A percentile compares a stretch with the other conserved stretches of the same genome.
These are phyloP conservation scores for Clanis bilineata DNA, from an alignment of 2,888 invertebrate species.

Conservation along the genomic window DNA sequence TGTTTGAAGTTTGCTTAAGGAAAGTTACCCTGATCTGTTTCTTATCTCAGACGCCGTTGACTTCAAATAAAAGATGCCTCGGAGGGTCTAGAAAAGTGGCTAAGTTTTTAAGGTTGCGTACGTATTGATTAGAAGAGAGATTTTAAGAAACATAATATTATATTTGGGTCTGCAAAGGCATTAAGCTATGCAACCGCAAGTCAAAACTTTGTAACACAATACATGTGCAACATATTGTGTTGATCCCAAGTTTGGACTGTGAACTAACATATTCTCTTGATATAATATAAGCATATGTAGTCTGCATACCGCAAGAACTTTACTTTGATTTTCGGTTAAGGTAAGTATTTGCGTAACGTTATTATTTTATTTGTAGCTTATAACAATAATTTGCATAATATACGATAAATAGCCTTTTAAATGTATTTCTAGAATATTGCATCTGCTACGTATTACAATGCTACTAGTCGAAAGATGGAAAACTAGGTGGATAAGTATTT, in stretches of 20 bases:
- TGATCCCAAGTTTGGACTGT: background rate
- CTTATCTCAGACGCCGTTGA: slow-evolving; percentile 43
- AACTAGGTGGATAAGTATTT: no score
- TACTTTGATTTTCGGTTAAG: no score
- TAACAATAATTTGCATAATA: no score
- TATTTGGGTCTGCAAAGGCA: background rate
- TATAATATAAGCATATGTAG: no score
- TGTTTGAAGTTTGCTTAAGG: slow-evolving; percentile 55
- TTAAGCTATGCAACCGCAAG: background rate
- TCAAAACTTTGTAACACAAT: background rate
- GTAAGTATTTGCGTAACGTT: no score
- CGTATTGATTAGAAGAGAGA: background rate
- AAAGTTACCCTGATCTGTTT: slow-evolving; percentile 47
- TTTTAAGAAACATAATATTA: background rate
- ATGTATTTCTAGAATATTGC: no score
- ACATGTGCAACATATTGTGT: background rate
- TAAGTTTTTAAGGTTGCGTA: background rate
- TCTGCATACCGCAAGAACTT: no score
- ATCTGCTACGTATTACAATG: no score
- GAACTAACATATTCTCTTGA: background rate
- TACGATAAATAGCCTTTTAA: no score
- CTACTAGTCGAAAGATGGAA: no score
- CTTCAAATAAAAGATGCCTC: slow-evolving; percentile 43
- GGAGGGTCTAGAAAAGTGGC: slow-evolving; percentile 15
- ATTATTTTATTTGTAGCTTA: no score